Evolutionary conservation across 2,888 invertebrate species (phyloP).

Genomic region (Choreutis nemorana): DNA sequence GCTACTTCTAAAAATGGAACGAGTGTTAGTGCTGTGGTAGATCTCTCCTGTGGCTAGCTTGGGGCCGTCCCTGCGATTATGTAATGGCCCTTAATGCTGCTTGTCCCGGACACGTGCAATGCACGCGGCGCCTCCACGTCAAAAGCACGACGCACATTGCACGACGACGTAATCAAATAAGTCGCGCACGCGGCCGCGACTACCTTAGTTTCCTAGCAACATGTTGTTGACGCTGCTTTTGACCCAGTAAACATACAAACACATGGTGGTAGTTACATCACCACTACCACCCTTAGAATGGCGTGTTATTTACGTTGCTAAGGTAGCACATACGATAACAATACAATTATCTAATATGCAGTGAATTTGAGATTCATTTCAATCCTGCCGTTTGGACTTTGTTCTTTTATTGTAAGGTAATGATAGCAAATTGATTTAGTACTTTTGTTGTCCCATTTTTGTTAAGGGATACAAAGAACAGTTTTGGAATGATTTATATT

Average conservation of each 20-base stretch:
- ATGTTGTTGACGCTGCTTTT: conserved; percentile 59
- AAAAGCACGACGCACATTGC: conserved; percentile 28
- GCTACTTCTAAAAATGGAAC: conserved; percentile 62
- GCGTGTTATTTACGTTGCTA: conserved; percentile 28
- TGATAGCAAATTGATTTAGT: too few species aligned
- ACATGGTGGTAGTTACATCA: conserved; percentile 59
- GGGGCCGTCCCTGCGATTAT: conserved; percentile 37
- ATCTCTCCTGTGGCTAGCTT: conserved; percentile 29
- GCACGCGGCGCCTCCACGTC: conserved; percentile 59
- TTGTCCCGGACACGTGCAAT: conserved; percentile 39
- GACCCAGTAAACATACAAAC: conserved; percentile 59
- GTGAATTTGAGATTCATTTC: too few species aligned
- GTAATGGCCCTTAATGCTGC: conserved; percentile 44
- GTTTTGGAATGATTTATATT: too few species aligned
- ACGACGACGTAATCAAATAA: conserved; percentile 1
- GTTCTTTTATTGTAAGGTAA: too few species aligned
- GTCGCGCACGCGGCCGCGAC: conserved; percentile 32
- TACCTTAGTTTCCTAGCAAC: conserved; percentile 61
- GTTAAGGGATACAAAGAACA: too few species aligned
- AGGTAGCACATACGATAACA: conserved; percentile 35
- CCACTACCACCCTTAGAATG: conserved; percentile 22
- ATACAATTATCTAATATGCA: conserved; percentile 7
- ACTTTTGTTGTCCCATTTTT: too few species aligned
- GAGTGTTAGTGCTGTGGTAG: conserved; percentile 41
- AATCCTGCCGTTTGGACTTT: conserved; percentile 20